A percentile compares a stretch with the other conserved stretches of the same genome.
Evolutionary conservation across 2,113 vertebrate species (phyloP).

Genomic region (Microcebus griseorufus): DNA sequence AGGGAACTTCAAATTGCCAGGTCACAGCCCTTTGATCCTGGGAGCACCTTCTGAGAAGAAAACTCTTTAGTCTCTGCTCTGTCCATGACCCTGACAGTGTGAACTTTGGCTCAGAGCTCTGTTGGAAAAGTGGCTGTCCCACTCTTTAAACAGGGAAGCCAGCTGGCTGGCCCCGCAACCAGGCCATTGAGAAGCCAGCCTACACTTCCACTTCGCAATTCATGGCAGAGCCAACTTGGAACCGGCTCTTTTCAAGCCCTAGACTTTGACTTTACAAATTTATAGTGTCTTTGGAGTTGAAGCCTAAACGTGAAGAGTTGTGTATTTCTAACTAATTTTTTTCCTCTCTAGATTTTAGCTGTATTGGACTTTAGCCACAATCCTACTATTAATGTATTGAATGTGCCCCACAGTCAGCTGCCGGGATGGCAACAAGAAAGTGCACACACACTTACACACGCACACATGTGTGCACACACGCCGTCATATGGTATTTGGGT

Average conservation of each 20-base stretch:
- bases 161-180: neutral
- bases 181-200: neutral
- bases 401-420: neutral
- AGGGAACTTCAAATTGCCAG: neutral
- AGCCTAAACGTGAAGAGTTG: neutral
- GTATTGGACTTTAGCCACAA: neutral
- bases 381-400: neutral
- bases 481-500: neutral
- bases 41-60: neutral
- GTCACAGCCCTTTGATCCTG: neutral
- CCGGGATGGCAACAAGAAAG: neutral
- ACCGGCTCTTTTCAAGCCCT: neutral
- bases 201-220: neutral
- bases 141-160: neutral
- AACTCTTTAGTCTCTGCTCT: neutral
- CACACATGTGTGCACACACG: neutral
- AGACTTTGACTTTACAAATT: neutral
- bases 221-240: neutral
- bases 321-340: neutral
- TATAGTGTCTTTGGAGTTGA: neutral
- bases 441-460: accelerated
- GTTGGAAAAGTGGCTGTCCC: too few species aligned
- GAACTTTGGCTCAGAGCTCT: neutral
- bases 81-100: neutral
- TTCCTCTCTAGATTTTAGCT: neutral